Evolutionary conservation across 2,113 vertebrate species (phyloP).

Genomic region (Morone chrysops): DNA sequence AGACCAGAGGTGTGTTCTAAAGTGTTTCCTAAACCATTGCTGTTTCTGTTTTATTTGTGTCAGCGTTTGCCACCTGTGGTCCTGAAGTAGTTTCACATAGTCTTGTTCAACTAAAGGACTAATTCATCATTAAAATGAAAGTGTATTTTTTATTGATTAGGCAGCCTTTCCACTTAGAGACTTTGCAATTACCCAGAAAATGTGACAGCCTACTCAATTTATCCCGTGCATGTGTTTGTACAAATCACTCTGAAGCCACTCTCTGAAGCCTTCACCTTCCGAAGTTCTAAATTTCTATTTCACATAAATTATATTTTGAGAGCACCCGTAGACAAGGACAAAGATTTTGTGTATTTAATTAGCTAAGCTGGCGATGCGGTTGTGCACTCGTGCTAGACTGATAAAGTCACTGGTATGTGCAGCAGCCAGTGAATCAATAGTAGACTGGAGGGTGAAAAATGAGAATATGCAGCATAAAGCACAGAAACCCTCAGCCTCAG

Average conservation of each 20-base stretch:
- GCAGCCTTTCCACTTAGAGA: slow-evolving; percentile 20
- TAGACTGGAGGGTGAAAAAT: slow-evolving; percentile 60
- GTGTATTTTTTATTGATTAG: slow-evolving; percentile 41
- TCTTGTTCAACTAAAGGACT: slow-evolving; percentile 16
- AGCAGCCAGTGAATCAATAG: slow-evolving; percentile 65
- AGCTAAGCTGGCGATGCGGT: slow-evolving; percentile 33
- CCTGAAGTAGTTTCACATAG: slow-evolving; percentile 8
- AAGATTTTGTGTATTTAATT: slow-evolving; percentile 53
- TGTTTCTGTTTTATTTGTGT: neutral
- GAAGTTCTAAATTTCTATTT: neutral
- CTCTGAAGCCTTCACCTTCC: slow-evolving; percentile 21
- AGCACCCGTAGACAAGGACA: neutral
- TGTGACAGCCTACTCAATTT: slow-evolving; percentile 23
- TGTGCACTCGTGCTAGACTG: slow-evolving; percentile 24
- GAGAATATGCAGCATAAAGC: slow-evolving; percentile 55
- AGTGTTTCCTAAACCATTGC: slow-evolving; percentile 9
- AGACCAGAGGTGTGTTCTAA: neutral
- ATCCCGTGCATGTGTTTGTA: neutral
- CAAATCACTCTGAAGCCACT: slow-evolving; percentile 18
- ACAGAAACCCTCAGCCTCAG: slow-evolving; percentile 34
- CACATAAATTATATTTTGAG: slow-evolving; percentile 1
- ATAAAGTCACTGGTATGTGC: slow-evolving; percentile 51
- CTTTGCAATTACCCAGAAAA: slow-evolving; percentile 30
- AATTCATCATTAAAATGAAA: slow-evolving; percentile 50
- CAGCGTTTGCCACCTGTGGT: slow-evolving; percentile 17